Conservation (phyloP, 2,797 vertebrate species). For the Gymnoscopelus braueri region DNA sequence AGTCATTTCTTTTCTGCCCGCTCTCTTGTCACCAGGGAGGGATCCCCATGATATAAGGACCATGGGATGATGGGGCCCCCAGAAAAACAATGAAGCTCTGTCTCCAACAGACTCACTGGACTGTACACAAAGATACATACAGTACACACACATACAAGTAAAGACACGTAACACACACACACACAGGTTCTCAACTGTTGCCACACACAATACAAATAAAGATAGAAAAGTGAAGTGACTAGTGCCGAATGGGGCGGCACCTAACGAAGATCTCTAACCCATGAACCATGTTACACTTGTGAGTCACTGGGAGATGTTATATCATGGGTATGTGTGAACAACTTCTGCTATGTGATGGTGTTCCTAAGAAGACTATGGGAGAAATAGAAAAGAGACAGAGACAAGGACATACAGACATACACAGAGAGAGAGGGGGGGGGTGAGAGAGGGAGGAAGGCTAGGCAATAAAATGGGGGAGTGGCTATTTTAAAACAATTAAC, state of each 20-base stretch:
- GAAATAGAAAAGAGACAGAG: constrained; percentile 35
- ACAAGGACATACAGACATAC: constrained; percentile 45
- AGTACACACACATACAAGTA: not conserved
- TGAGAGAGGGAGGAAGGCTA: constrained; percentile 21
- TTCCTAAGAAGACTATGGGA: constrained; percentile 9
- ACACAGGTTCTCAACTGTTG: not conserved
- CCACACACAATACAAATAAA: not conserved
- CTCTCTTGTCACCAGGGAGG: not conserved
- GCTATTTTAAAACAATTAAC: too few relatives aligned
- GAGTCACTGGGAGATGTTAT: constrained; percentile 57
- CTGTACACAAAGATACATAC: not conserved
- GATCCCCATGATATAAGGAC: too few relatives aligned
- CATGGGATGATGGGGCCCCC: not conserved
- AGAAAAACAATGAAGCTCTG: constrained; percentile 14
- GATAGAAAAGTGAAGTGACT: constrained; percentile 5
- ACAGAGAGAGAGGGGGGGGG: constrained; percentile 5
- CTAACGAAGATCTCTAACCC: constrained; percentile 27
- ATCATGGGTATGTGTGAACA: constrained; percentile 56
- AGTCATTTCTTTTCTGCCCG: too few relatives aligned
- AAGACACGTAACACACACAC: not conserved
- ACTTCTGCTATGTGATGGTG: constrained; percentile 45
- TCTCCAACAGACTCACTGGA: constrained; percentile 5
- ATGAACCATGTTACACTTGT: constrained; percentile 44
- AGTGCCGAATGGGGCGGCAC: constrained; percentile 34
- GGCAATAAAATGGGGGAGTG: too few relatives aligned